phyloP scores from a whole-genome alignment of 2,113 vertebrate genomes.

The Actenoides hombroni region DNA sequence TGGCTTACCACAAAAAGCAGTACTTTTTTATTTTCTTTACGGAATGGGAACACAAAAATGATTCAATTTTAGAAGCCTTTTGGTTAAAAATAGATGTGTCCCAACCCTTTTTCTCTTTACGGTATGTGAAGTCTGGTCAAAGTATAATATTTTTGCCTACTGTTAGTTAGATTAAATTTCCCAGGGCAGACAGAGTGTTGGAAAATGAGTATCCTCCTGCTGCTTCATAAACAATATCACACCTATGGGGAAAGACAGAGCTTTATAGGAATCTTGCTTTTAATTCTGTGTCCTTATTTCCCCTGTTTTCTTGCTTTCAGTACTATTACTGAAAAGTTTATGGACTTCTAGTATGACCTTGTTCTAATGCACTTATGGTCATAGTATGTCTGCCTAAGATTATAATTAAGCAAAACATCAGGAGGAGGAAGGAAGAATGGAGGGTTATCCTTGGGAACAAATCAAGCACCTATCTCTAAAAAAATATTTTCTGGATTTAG shows the following conservation, averaged over 20 bases:
- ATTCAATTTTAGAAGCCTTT: conserved; percentile 71
- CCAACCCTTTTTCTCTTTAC: conserved; percentile 69
- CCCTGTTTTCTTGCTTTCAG: conserved; percentile 47
- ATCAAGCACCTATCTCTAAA: background rate
- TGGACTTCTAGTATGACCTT: background rate
- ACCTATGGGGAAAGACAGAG: conserved; percentile 67
- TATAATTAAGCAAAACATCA: background rate
- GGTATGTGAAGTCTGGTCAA: conserved; percentile 73
- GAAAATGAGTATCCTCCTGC: conserved; percentile 55
- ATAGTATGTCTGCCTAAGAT: background rate
- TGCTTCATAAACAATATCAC: conserved; percentile 78
- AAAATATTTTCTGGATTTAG: background rate
- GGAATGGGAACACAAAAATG: conserved; percentile 23
- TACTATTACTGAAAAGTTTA: conserved; percentile 48
- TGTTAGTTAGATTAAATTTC: conserved; percentile 79
- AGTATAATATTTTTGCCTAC: conserved; percentile 75
- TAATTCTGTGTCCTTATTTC: conserved; percentile 59
- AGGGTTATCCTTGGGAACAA: background rate
- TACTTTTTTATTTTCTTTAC: conserved; percentile 49
- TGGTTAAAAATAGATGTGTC: conserved; percentile 74
- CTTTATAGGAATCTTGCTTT: conserved; percentile 22
- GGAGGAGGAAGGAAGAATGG: background rate
- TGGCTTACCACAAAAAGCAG: conserved; percentile 10
- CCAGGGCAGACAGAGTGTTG: conserved; percentile 65
- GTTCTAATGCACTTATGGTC: background rate